Conservation (phyloP, 2,797 vertebrate species). For the Champsocephalus esox region DNA sequence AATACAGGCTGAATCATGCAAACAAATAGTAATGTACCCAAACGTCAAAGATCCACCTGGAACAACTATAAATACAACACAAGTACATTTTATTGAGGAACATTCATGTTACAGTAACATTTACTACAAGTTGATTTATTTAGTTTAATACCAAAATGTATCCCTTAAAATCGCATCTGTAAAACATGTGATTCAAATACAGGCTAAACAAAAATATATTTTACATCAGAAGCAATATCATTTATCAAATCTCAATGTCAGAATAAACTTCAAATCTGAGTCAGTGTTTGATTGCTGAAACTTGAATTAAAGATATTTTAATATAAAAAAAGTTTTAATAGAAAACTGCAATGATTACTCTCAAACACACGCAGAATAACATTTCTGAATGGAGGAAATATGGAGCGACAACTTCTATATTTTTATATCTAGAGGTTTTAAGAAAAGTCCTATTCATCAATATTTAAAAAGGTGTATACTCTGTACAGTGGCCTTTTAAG, state of each 20-base stretch:
- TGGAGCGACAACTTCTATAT: not conserved
- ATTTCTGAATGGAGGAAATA: not conserved
- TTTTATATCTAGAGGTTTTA: too few relatives aligned
- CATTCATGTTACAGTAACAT: not conserved
- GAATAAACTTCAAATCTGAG: not conserved
- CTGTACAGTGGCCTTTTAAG: too few relatives aligned
- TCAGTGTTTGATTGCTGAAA: not conserved
- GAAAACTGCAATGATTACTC: not conserved
- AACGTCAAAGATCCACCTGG: too few relatives aligned
- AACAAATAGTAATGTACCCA: too few relatives aligned
- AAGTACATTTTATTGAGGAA: not conserved
- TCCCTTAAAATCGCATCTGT: constrained; percentile 10
- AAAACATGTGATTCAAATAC: not conserved
- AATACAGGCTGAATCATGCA: too few relatives aligned
- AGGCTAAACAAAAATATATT: not conserved
- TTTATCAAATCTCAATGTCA: not conserved
- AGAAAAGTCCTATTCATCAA: too few relatives aligned
- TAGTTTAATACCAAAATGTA: constrained; percentile 6
- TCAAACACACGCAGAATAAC: too few relatives aligned
- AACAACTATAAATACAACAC: not conserved
- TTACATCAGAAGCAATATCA: not conserved
- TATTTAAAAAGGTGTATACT: too few relatives aligned
- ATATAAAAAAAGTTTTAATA: not conserved
- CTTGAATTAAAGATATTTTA: not conserved
- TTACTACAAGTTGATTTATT: not conserved